Evolutionary conservation across 2,113 vertebrate genomes (phyloP), one percentile per base, ranked within the genome.

Genomic region (Genyomyrus donnyi): DNA sequence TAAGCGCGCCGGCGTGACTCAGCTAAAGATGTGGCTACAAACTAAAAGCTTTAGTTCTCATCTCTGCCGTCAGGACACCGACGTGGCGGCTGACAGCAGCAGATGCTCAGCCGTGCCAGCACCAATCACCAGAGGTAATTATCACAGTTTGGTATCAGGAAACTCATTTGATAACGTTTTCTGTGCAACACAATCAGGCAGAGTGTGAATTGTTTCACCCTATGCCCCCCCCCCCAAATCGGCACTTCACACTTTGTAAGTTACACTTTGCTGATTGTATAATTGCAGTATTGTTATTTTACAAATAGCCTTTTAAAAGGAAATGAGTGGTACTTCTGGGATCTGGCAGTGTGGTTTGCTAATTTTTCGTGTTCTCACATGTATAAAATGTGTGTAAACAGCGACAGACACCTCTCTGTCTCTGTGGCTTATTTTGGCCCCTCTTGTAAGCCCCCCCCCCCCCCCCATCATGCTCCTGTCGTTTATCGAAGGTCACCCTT

Each of bases 91-190:
- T n/a, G 49, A 62, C 11, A 35, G 15, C 49, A 50, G 31, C 88
- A 80, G 24, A 42, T 89, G 58, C 90, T 46, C 70, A 39, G 80
- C 3, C 90, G 66, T 58, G 58, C 21, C 85, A 45, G 15, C 87
- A 53, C 50, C 89, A 52, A 90, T 88, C 90, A 88, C 45, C 45
- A 85, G 13, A 88, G 85, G 27, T 66, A 89, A 90, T 92, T 89
- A 91, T 89, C 90, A 21, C 83, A 62, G 92, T 83, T 83, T 92
- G 88, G 88, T 89, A 53, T 88, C 31, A 50, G 88, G 83, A 42
- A 80, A 21, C 91, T 92, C 90, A 92, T 58, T 92, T 90, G 62
- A 85, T 27, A 7, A 66, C 74, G 21, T 88, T 90, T 92, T 27
- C 58, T 66, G 80, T 50, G 31, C 46, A 91, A 89, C 74, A 89